Base-by-base conservation (phyloP, 2,888 invertebrate genomes). In the Ormyrus thymus region DNA sequence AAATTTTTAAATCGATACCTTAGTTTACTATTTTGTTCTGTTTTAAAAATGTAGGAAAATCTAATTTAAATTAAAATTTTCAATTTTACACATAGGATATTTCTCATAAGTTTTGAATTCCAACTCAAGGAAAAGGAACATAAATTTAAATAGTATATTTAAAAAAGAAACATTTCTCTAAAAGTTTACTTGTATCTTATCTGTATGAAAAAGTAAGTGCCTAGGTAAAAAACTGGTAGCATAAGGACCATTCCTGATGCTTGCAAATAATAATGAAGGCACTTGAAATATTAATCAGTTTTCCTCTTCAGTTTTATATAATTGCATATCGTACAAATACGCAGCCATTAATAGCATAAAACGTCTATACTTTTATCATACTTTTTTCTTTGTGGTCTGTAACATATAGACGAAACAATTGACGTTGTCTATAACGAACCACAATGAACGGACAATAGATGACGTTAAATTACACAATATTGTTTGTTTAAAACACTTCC, bases 401-500 rank as follows among this genome's bases (percentile, higher is more conserved):
- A 75, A 73, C 46, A 76, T 61, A 80, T 80, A 83, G 83, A 82
- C 83, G 82, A 85, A 84, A 82, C 78, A 78, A 78, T 84, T 74
- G 55, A 78, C 76, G 81, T 83, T 83, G 84, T 81, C 82, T 79
- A 82, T 66, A 82, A 76, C 78, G 82, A 83, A 82, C 81, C 80
- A 74, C 61, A n/a, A 69, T 6, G 48, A 70, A 77, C 71, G 73
- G 72, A 79, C 72, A 80, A 74, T 78, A 69, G 75, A 79, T 73
- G 74, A 68, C 59, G 68, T 76, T 84, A 84, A 83, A 84, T 81
- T 85, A 84, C 81, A 84, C 78, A 85, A 84, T 87, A 86, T 84
- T 29, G 86, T 86, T 85, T 86, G 84, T 84, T 70, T 85, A 84
- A 84, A 85, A 83, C 84, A 84, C 83, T 85, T 85, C 83, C 74